Percentiles rank a stretch among this genome's conserved stretches.
Conservation (phyloP, 1,140 invertebrate species). For the Drosophila sp. region DNA sequence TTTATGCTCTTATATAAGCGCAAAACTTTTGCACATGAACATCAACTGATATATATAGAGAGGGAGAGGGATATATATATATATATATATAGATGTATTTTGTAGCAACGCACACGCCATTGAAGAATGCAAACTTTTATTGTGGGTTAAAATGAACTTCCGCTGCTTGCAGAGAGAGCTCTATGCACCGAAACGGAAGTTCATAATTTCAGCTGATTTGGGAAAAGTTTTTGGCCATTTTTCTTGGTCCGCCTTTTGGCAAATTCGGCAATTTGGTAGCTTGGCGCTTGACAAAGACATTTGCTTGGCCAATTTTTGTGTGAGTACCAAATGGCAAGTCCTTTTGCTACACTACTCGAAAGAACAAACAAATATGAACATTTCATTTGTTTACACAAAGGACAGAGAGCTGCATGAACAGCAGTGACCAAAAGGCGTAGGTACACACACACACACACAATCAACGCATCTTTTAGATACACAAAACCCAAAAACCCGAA, state of each 20-base stretch:
- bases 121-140: constrained; percentile 76
- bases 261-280: constrained; percentile 51
- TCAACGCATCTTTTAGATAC: constrained; percentile 61
- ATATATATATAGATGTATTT: background rate
- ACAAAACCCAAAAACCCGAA: constrained; percentile 21
- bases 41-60: constrained; percentile 45
- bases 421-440: constrained; percentile 77
- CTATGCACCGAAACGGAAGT: constrained; percentile 67
- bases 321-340: constrained; percentile 9
- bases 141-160: constrained; percentile 81
- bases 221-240: constrained; percentile 60
- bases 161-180: constrained; percentile 42
- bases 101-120: constrained; percentile 31
- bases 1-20: constrained; percentile 76
- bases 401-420: constrained; percentile 41
- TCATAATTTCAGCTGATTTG: constrained; percentile 81
- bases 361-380: constrained; percentile 60
- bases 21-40: constrained; percentile 79
- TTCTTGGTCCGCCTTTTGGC: background rate
- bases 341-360: constrained; percentile 20
- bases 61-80: background rate
- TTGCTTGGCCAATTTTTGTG: constrained; percentile 66
- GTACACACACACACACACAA: constrained; percentile 46
- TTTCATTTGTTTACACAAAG: constrained; percentile 77
- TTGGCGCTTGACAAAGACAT: constrained; percentile 75